Evolutionary conservation across 2,113 vertebrate genomes (phyloP).

Genomic region (Pituophis catenifer): DNA sequence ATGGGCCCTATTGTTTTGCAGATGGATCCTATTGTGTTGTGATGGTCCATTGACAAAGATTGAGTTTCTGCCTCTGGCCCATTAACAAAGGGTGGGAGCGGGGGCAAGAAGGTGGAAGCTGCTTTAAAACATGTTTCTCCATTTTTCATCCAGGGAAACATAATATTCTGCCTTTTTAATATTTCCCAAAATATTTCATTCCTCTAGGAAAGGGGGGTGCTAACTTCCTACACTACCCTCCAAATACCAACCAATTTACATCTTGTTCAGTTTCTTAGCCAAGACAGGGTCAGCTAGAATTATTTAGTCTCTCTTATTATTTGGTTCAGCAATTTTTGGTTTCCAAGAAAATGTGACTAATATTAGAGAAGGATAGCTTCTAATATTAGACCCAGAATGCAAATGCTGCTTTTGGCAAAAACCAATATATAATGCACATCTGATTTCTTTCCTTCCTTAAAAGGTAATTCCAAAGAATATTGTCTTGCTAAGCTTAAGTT

Average conservation of each 20-base stretch:
- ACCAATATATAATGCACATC: not conserved
- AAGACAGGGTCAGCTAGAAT: not conserved
- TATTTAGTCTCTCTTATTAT: not conserved
- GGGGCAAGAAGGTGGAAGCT: too few species aligned
- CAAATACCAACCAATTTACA: not conserved
- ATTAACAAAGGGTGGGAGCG: too few species aligned
- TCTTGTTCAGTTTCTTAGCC: not conserved
- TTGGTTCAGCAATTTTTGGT: not conserved
- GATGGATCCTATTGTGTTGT: too few species aligned
- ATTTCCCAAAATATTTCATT: too few species aligned
- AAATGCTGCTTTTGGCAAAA: not conserved
- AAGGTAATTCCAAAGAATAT: not conserved
- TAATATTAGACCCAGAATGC: not conserved
- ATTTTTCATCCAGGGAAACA: too few species aligned
- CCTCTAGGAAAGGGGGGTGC: too few species aligned
- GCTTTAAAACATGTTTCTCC: too few species aligned
- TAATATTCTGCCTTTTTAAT: too few species aligned
- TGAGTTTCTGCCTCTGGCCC: too few species aligned
- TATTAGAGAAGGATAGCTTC: not conserved
- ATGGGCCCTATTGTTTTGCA: too few species aligned
- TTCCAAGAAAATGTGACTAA: constrained; percentile 5
- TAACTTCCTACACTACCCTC: not conserved
- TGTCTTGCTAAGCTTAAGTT: not conserved
- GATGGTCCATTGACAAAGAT: too few species aligned
- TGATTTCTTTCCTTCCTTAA: not conserved